Base-by-base conservation (phyloP, 2,888 invertebrate genomes). In the Kuschelorhynchus macadamiae region DNA sequence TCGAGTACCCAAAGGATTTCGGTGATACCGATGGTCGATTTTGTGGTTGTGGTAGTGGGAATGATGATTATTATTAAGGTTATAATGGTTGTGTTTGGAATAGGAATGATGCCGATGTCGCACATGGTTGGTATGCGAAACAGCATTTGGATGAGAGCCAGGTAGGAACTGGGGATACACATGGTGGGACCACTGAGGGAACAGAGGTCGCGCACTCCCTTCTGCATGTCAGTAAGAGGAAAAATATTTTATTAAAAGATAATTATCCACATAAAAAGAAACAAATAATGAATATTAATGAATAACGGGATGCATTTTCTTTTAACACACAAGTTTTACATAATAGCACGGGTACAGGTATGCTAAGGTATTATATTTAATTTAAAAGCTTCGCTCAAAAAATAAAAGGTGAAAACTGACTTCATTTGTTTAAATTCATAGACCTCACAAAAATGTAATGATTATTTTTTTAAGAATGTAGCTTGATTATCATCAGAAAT, bases 121-220 rank as follows among this genome's bases (percentile, higher is more conserved):
- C 72, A 80, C 77, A 71, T 82, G 81, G 70, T 80, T 84, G 78
- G 85, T 85, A 81, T 87, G 87, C 76, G 85, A 83, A 77, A 85
- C 85, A 77, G 90, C 88, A 83, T 89, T 90, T 79, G 93, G 93
- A 87, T 94, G 94, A 85, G 93, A 92, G 84, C 93, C 94, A 81
- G 95, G 94, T 85, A 95, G 90, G 88, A 95, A 95, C 88, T 95
- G 95, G 79, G 95, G 95, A 86, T 95, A 94, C 82, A 95, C 94
- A 87, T 95, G 95, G 87, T 95, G 95, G 79, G 95, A 95, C 95
- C 95, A 95, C 88, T 95, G 95, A 78, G 95, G 95, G 86, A 95
- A 95, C 84, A 95, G 89, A 79, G 95, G 95, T 83, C 94, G 89
- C 81, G 91, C 89, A 84, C 91, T 84, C 79, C 84, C 83, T 78